These are phyloP conservation scores for Pachypanchax playfairii DNA, from an alignment of 2,113 vertebrate genomes.

Conservation along the genomic window DNA sequence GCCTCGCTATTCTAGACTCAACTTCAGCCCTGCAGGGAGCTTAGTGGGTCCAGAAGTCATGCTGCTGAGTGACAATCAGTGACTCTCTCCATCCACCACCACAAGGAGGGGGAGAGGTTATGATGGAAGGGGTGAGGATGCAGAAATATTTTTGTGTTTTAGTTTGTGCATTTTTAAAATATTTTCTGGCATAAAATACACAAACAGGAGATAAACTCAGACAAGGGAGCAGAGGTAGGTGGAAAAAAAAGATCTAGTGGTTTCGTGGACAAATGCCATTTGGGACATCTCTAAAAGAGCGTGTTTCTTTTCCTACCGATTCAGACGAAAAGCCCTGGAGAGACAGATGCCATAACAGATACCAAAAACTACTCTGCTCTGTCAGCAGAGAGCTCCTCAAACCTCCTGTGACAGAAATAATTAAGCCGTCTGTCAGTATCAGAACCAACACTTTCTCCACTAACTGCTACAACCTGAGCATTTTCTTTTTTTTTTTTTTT, in stretches of 20 bases:
- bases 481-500: background rate
- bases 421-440: conserved; percentile 61
- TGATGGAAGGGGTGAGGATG: background rate
- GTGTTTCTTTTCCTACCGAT: conserved; percentile 11
- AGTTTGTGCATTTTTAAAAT: background rate
- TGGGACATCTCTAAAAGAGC: conserved; percentile 29
- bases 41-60: conserved; percentile 53
- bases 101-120: background rate
- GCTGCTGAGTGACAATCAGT: conserved; percentile 64
- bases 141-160: background rate
- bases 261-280: conserved; percentile 43
- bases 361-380: conserved; percentile 22
- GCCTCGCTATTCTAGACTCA: conserved; percentile 60
- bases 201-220: background rate
- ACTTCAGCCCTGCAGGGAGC: conserved; percentile 45
- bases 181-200: background rate
- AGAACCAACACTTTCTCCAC: conserved; percentile 14
- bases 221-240: background rate
- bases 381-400: conserved; percentile 52
- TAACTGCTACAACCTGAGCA: background rate
- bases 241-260: conserved; percentile 20
- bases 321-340: conserved; percentile 28
- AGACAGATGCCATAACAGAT: conserved; percentile 53
- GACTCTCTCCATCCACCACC: conserved; percentile 30
- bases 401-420: conserved; percentile 64